A percentile compares a stretch with the other conserved stretches of the same genome.
phyloP scores from a whole-genome alignment of 2,888 invertebrate genomes.

The Drosophila bunnanda region DNA sequence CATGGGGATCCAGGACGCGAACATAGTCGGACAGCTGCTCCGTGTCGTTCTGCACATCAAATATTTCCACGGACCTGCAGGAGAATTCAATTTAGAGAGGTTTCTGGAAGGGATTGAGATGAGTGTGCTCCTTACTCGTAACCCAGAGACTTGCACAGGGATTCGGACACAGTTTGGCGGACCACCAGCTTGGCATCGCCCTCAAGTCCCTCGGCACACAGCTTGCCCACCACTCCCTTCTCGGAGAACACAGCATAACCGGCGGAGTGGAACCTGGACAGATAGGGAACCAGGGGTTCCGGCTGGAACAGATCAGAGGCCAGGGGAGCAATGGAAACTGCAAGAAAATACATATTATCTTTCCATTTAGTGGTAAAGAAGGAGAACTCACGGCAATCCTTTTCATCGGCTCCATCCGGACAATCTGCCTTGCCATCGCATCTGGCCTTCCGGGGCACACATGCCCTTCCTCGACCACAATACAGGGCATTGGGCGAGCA shows the following conservation, averaged over 20 bases:
- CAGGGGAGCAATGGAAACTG: constrained; percentile 91
- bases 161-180: constrained; percentile 89
- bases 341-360: neutral
- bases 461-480: constrained; percentile 91
- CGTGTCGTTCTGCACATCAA: constrained; percentile 88
- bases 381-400: constrained; percentile 88
- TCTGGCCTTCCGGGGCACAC: constrained; percentile 89
- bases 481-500: constrained; percentile 90
- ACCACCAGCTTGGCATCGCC: constrained; percentile 85
- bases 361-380: no score
- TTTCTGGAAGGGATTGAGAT: neutral
- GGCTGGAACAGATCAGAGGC: constrained; percentile 88
- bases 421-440: constrained; percentile 94
- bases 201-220: constrained; percentile 92
- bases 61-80: constrained; percentile 88
- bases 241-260: constrained; percentile 95
- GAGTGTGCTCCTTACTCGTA: constrained; percentile 87
- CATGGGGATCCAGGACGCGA: constrained; percentile 92
- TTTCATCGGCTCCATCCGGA: constrained; percentile 94
- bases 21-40: constrained; percentile 89
- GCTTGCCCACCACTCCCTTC: constrained; percentile 91
- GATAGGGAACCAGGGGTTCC: constrained; percentile 89
- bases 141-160: constrained; percentile 91
- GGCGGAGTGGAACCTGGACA: constrained; percentile 89
- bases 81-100: neutral